These are phyloP conservation scores for Torymus aiolomorphi DNA, from an alignment of 2,888 invertebrate genomes.

Conservation along the genomic window DNA sequence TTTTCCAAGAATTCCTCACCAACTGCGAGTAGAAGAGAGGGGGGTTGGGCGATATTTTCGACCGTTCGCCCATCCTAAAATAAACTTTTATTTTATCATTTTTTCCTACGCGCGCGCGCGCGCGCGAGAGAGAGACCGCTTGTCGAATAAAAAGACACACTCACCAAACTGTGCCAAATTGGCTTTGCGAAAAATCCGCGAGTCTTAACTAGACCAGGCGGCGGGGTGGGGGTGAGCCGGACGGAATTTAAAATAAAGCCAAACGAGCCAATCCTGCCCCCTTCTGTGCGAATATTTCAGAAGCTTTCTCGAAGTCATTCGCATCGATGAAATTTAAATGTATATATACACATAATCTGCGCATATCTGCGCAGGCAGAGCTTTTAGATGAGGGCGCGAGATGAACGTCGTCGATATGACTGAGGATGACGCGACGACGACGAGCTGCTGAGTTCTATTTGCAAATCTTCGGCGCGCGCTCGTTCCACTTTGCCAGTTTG, in stretches of 20 bases:
- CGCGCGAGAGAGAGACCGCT: no score
- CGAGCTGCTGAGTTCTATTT: no score
- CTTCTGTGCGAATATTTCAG: background rate
- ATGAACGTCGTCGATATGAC: slow-evolving; percentile 4
- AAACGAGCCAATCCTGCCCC: background rate
- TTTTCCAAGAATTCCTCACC: slow-evolving; percentile 17
- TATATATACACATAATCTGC: background rate
- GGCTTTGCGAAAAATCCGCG: slow-evolving; percentile 16
- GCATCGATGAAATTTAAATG: slow-evolving; percentile 31
- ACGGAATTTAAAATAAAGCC: slow-evolving; percentile 11
- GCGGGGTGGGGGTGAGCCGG: no score
- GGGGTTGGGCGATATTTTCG: background rate
- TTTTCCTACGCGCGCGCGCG: background rate
- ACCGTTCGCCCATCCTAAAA: slow-evolving; percentile 19
- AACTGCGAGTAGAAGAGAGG: no score
- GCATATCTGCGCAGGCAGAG: no score
- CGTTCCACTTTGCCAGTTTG: no score
- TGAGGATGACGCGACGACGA: background rate
- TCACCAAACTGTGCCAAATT: slow-evolving; percentile 27
- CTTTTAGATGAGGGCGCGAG: background rate
- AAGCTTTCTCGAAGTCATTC: slow-evolving; percentile 25
- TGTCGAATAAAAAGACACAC: background rate
- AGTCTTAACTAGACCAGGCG: slow-evolving; percentile 10
- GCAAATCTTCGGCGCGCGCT: no score
- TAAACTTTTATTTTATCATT: slow-evolving; percentile 32